Base-by-base conservation (phyloP, 2,888 invertebrate species). In the Hydroisotoma schaefferi region DNA sequence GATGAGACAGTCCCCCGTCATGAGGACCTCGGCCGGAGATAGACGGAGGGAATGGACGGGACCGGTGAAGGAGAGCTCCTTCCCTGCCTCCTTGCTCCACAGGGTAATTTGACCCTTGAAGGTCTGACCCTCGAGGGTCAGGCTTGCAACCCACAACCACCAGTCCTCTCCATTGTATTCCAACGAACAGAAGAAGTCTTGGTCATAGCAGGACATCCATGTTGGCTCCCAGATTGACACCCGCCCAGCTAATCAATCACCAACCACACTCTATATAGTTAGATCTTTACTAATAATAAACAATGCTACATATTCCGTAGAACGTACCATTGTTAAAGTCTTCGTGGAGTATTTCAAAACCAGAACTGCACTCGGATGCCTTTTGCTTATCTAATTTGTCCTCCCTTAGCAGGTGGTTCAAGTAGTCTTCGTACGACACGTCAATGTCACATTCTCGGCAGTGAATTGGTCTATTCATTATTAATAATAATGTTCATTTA, bases 151-250 rank as follows among this genome's bases (percentile, higher is more conserved):
- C 61, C 64, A 68, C 22, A 68, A 58, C 64, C 63, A 68, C 68
- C 68, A 68, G 1, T 3, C 10, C 6, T 55, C 23, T 3, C 29
- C 29, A 18, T 43, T 46, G 33, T 61, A 55, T 23, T 66, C 68
- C 26, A 68, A 48, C 49, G 58, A 59, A 37, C 61, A 60, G 44
- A 68, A 66, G 20, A 66, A 68, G 55, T 68, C 62, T n/a, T 57
- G 47, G 2, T 57, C 60, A 48, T 64, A 55, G 37, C 61, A 59
- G 29, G 58, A 44, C 22, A 68, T 62, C 68, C 68, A 68, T 1
- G 65, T 64, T 27, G 65, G 68, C n/a, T 64, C 64, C 68, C 68
- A 68, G 1, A 65, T 40, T 27, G 57, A 43, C 23, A 38, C 47
- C 6, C 53, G 26, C 18, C 55, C 27, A 12, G 40, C 59, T 29